Conservation (phyloP, 2,888 invertebrate species). For the Xestobium rufovillosum region DNA sequence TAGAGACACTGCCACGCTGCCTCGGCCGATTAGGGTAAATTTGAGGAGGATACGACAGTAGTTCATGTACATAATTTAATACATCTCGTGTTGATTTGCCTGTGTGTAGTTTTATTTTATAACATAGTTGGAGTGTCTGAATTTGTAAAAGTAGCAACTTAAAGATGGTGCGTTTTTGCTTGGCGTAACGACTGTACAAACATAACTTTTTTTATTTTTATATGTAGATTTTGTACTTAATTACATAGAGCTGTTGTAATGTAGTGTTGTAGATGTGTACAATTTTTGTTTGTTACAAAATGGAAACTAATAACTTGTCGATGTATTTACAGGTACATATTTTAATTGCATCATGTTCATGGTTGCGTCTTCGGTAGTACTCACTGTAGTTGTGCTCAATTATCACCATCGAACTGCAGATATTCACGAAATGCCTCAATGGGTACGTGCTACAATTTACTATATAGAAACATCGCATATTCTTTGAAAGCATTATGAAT, state of each 20-base stretch:
- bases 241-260: conserved; percentile 10
- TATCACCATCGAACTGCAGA: conserved; percentile 96
- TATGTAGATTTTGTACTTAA: conserved; percentile 18
- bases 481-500: neutral
- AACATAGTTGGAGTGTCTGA: conserved; percentile 21
- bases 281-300: conserved; percentile 9
- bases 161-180: conserved; percentile 37
- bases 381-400: conserved; percentile 94
- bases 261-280: conserved; percentile 20
- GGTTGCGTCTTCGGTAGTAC: conserved; percentile 96
- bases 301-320: conserved; percentile 26
- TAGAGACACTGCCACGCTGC: conserved; percentile 34
- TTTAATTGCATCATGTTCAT: conserved; percentile 99
- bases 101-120: conserved; percentile 26
- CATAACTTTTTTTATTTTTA: conserved; percentile 24
- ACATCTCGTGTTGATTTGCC: conserved; percentile 33
- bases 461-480: neutral
- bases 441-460: conserved; percentile 87
- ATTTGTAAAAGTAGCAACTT: conserved; percentile 31
- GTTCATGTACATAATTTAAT: conserved; percentile 32
- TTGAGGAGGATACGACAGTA: conserved; percentile 45
- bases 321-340: conserved; percentile 78
- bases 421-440: conserved; percentile 93
- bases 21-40: conserved; percentile 37
- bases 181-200: conserved; percentile 37